Conservation (phyloP, 1,140 invertebrate species). For the Amyelois transitella region DNA sequence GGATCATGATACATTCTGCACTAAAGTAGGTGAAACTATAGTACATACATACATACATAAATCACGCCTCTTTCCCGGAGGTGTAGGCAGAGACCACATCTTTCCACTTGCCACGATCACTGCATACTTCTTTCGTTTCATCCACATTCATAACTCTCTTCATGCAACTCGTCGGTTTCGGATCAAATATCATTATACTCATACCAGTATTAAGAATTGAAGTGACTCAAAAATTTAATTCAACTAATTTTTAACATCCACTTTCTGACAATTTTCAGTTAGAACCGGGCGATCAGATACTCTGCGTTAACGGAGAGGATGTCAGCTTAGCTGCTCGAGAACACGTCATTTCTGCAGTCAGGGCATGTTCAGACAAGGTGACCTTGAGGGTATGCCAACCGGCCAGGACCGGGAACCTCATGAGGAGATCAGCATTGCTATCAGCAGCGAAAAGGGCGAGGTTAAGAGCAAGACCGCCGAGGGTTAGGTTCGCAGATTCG, state of each 20-base stretch:
- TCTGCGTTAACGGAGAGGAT: slow-evolving; percentile 92
- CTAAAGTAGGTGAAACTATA: too few relatives aligned
- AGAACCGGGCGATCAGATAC: slow-evolving; percentile 91
- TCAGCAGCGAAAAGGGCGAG: slow-evolving; percentile 91
- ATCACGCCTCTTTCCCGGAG: too few relatives aligned
- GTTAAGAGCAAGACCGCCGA: slow-evolving; percentile 86
- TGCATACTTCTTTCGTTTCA: too few relatives aligned
- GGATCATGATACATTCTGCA: too few relatives aligned
- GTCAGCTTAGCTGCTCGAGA: slow-evolving; percentile 88
- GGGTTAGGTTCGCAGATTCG: slow-evolving; percentile 91
- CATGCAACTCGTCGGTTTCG: too few relatives aligned
- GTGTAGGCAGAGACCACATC: too few relatives aligned
- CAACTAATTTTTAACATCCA: not conserved
- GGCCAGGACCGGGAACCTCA: slow-evolving; percentile 73
- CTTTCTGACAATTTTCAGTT: slow-evolving; percentile 75
- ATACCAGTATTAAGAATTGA: too few relatives aligned
- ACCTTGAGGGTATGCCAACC: slow-evolving; percentile 89
- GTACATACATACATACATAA: too few relatives aligned
- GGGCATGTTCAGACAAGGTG: slow-evolving; percentile 85
- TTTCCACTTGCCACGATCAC: too few relatives aligned
- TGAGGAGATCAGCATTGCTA: slow-evolving; percentile 86
- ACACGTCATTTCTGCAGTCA: slow-evolving; percentile 91
- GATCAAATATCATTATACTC: too few relatives aligned
- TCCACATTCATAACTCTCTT: too few relatives aligned
- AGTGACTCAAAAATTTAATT: too few relatives aligned